phyloP scores from a whole-genome alignment of 2,797 vertebrate genomes.

The Tapera naevia region DNA sequence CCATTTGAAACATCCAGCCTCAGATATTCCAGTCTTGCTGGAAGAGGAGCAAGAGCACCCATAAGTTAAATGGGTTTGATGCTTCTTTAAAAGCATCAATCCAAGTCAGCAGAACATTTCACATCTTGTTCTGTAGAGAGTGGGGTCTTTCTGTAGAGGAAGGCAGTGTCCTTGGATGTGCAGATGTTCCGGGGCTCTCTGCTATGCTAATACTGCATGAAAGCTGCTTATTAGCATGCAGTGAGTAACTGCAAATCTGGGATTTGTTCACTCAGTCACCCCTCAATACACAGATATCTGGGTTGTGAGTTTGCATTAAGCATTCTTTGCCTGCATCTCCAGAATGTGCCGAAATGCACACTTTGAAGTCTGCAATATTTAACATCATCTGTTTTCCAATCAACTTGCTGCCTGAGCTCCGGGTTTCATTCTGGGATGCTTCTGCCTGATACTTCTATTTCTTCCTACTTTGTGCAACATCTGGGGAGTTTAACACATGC shows the following conservation, averaged over 20 bases:
- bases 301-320: neutral
- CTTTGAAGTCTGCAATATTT: constrained; percentile 37
- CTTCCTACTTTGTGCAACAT: neutral
- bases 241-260: neutral
- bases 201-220: neutral
- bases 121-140: neutral
- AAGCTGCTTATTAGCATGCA: neutral
- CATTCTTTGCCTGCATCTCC: neutral
- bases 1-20: fast-evolving
- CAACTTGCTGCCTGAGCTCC: neutral
- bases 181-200: neutral
- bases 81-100: neutral
- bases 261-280: neutral
- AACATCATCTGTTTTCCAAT: neutral
- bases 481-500: constrained; percentile 16
- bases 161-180: neutral
- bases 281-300: neutral
- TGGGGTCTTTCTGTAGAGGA: neutral
- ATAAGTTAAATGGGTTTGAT: neutral
- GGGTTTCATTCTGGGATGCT: neutral
- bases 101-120: neutral
- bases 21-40: neutral
- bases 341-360: neutral
- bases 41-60: neutral
- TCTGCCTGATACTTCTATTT: neutral